Conservation (phyloP, 2,797 vertebrate genomes). For the Triplophysa bombifrons region DNA sequence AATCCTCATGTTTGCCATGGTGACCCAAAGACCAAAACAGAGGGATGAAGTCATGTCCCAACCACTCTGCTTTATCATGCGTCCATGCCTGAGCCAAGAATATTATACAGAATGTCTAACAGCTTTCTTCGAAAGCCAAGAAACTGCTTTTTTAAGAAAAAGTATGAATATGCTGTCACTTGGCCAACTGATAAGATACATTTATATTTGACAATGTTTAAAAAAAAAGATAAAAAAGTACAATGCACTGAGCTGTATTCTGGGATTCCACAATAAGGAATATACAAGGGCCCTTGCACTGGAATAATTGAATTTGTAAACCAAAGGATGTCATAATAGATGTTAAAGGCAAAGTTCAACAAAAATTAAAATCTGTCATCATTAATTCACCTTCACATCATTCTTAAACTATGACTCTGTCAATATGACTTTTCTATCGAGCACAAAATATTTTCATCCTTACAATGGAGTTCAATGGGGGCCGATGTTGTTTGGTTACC, state of each 20-base stretch:
- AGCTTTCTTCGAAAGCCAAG: background rate
- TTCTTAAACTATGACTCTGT: too few species aligned
- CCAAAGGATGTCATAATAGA: too few species aligned
- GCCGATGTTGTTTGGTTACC: too few species aligned
- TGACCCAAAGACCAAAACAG: conserved; percentile 38
- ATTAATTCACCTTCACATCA: too few species aligned
- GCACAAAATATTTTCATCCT: too few species aligned
- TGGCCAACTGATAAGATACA: background rate
- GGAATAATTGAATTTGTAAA: background rate
- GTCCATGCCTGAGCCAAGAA: conserved; percentile 26
- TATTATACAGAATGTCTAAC: background rate
- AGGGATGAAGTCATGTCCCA: conserved; percentile 45
- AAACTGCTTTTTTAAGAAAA: background rate
- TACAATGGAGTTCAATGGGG: too few species aligned
- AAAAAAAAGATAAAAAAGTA: background rate
- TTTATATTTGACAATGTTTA: too few species aligned
- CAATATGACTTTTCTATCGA: too few species aligned
- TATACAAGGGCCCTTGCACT: background rate
- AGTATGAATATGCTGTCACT: background rate
- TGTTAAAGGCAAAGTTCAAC: too few species aligned
- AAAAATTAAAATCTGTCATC: too few species aligned
- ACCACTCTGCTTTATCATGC: conserved; percentile 44
- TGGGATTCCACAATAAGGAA: background rate
- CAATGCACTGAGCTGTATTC: background rate
- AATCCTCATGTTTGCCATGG: conserved; percentile 12